Evolutionary conservation across 2,888 invertebrate genomes (phyloP), one percentile per base, ranked within the genome.

Genomic region (Eulithis testata): DNA sequence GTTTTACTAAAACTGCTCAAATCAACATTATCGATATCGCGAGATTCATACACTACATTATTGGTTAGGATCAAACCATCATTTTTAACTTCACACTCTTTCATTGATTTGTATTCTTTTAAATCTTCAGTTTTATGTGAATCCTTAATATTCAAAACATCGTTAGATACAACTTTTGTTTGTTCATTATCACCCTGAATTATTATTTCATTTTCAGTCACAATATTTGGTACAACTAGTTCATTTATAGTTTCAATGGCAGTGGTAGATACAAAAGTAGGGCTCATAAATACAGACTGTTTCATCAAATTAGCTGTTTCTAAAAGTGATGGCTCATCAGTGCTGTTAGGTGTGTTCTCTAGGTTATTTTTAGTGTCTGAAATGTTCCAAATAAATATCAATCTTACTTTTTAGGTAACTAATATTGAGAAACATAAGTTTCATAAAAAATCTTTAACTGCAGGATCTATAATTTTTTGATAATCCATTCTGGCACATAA

Each of bases 241-340:
- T 86, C 84, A 37, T 78, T 80, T 57, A 78, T 50, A 71, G 74
- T 75, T 9, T 70, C 68, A 78, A 80, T 78, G 56, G 76, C 54
- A 65, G 74, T 66, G 36, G 76, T 71, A 51, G 82, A 75, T 61
- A 78, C 72, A 80, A 90, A 90, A 45, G 90, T 87, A 36, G 91
- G 90, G 73, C 92, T 92, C 64, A 92, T 79, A 67, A 90, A 84
- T 43, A 92, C 84, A 12, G 91, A 90, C 60, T 83, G 81, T 74
- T 85, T 91, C 87, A 91, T 88, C 65, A 91, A 83, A 73, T 73
- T 83, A 65, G 89, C 90, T 63, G 91, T 93, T 84, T 91, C 84
- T 70, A 88, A 80, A 65, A 91, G 86, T 60, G 89, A 89, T 61
- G 87, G 73, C 49, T 80, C 78, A 58, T 76, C 72, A 53, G 54